A percentile compares a stretch with the other conserved stretches of the same genome.
Conservation (phyloP, 2,797 vertebrate species). For the Melanotaenia trifasciata region DNA sequence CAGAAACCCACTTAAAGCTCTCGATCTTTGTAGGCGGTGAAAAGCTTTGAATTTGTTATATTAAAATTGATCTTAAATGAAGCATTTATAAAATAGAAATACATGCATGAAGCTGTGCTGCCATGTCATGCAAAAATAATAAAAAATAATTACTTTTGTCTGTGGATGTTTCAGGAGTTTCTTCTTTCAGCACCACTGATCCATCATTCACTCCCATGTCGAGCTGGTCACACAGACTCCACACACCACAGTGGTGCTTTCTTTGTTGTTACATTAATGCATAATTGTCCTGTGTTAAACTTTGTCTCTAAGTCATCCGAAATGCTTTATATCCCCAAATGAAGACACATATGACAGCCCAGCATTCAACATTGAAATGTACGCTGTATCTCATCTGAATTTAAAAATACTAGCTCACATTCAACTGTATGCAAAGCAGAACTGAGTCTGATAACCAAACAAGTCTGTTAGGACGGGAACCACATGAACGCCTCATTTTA, state of each 20-base stretch:
- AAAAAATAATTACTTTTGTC: slow-evolving; percentile 7
- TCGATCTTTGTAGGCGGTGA: not conserved
- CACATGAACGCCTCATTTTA: not conserved
- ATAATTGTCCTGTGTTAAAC: not conserved
- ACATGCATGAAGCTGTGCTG: not conserved
- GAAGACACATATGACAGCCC: not conserved
- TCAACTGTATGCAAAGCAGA: slow-evolving; percentile 50
- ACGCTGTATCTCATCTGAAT: not conserved
- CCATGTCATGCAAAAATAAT: not conserved
- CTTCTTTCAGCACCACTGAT: not conserved
- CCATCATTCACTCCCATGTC: slow-evolving; percentile 32
- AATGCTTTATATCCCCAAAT: not conserved
- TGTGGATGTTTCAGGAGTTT: not conserved
- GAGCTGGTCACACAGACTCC: not conserved
- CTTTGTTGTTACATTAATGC: not conserved
- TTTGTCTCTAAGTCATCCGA: not conserved
- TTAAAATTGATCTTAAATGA: not conserved
- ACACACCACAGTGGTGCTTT: not conserved
- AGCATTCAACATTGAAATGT: not conserved
- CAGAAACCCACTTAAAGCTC: not conserved
- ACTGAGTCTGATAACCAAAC: slow-evolving; percentile 29
- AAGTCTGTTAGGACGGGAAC: not conserved
- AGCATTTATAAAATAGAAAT: not conserved
- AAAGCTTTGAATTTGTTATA: not conserved
- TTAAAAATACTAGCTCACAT: slow-evolving; percentile 8